phyloP scores from a whole-genome alignment of 2,113 vertebrate species.

The Hemibates koningsi region DNA sequence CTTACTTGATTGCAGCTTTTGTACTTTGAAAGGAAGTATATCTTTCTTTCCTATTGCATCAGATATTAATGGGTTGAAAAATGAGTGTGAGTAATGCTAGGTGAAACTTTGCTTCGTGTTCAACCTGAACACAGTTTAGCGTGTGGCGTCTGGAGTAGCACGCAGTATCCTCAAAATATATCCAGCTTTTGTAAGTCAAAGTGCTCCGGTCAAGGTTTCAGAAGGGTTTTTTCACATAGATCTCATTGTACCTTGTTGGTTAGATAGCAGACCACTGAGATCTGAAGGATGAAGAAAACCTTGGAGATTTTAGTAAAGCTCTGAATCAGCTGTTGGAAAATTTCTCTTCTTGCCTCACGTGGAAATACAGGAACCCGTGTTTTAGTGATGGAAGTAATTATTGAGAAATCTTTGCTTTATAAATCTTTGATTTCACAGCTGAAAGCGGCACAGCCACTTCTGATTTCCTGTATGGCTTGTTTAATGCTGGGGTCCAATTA shows the following conservation, averaged over 20 bases:
- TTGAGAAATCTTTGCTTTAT: not conserved
- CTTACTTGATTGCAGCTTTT: not conserved
- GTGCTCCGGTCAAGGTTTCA: not conserved
- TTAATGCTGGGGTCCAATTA: conserved; percentile 12
- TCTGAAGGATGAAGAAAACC: not conserved
- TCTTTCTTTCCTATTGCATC: not conserved
- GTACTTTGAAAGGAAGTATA: not conserved
- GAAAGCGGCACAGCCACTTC: not conserved
- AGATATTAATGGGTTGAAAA: not conserved
- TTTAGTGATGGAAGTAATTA: not conserved
- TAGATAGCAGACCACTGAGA: not conserved
- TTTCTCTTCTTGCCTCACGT: not conserved
- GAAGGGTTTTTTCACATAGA: not conserved
- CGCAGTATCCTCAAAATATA: not conserved
- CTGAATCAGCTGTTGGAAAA: not conserved
- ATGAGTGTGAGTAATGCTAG: not conserved
- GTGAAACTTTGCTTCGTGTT: not conserved
- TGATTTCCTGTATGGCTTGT: not conserved
- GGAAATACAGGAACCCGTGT: not conserved
- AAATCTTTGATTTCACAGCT: not conserved
- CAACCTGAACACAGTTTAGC: not conserved
- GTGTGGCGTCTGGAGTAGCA: not conserved
- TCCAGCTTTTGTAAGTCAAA: not conserved
- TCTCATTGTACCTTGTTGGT: not conserved
- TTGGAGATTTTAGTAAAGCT: not conserved